Evolutionary conservation across 2,888 invertebrate species (phyloP).

Genomic region (Agriopis marginaria): DNA sequence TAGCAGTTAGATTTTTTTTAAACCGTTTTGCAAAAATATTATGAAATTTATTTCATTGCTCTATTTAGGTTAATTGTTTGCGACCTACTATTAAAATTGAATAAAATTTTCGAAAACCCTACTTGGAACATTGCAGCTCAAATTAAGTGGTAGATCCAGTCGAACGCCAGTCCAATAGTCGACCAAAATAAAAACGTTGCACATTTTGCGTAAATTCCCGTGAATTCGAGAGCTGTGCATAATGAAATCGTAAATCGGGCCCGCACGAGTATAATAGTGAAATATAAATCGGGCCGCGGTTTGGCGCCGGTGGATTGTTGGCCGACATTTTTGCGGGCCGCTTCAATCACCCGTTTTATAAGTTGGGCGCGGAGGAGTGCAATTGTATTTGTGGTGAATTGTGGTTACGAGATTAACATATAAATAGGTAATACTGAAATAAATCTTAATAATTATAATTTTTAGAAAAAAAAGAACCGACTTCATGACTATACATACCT

Average conservation of each 20-base stretch:
- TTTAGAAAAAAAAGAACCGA: too few species aligned
- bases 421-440: too few species aligned
- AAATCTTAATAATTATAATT: too few species aligned
- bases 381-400: constrained; percentile 1
- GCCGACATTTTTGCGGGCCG: constrained; percentile 77
- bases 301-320: constrained; percentile 72
- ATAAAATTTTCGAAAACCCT: not conserved
- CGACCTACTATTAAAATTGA: not conserved
- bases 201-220: constrained; percentile 55
- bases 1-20: too few species aligned
- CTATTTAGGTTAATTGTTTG: too few species aligned
- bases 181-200: constrained; percentile 57
- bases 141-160: constrained; percentile 23
- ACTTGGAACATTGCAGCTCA: not conserved
- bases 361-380: constrained; percentile 35
- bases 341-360: constrained; percentile 73
- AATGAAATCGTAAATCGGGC: constrained; percentile 79
- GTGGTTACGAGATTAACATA: not conserved
- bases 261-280: constrained; percentile 65
- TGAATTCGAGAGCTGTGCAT: constrained; percentile 59
- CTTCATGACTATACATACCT: too few species aligned
- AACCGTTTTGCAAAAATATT: not conserved
- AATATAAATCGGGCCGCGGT: constrained; percentile 76
- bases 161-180: constrained; percentile 28
- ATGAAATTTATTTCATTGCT: too few species aligned